These are phyloP conservation scores for Drusus annulatus DNA, from an alignment of 1,140 invertebrate species.

Conservation along the genomic window DNA sequence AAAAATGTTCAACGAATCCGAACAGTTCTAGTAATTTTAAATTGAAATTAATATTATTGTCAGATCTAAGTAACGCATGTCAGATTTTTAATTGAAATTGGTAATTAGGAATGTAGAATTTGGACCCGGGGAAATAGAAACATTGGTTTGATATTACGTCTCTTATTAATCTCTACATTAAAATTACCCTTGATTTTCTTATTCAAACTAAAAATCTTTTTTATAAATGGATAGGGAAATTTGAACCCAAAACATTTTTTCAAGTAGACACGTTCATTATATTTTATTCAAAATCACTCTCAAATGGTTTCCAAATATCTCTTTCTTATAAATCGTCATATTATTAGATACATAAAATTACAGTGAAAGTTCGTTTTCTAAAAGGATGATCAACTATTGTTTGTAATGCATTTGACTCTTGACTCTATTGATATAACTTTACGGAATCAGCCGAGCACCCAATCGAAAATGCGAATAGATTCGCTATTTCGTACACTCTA, in stretches of 20 bases:
- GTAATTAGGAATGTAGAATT: constrained; percentile 14
- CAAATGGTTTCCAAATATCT: too few relatives aligned
- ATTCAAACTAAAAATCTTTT: background rate
- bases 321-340: background rate
- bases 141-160: background rate
- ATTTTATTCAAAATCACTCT: too few relatives aligned
- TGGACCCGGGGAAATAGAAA: constrained; percentile 25
- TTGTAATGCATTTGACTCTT: background rate
- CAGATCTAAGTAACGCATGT: background rate
- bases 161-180: constrained; percentile 21
- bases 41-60: constrained; percentile 12
- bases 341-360: background rate
- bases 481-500: background rate
- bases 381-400: background rate
- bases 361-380: background rate
- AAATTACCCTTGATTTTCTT: constrained; percentile 34
- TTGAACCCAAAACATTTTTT: background rate
- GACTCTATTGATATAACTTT: too few relatives aligned
- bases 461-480: background rate
- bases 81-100: background rate
- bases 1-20: too few relatives aligned
- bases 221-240: background rate
- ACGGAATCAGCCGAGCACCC: background rate
- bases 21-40: too few relatives aligned
- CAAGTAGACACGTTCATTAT: too few relatives aligned